Base-by-base conservation (phyloP, 2,113 vertebrate genomes). In the Eupsittula cactorum region DNA sequence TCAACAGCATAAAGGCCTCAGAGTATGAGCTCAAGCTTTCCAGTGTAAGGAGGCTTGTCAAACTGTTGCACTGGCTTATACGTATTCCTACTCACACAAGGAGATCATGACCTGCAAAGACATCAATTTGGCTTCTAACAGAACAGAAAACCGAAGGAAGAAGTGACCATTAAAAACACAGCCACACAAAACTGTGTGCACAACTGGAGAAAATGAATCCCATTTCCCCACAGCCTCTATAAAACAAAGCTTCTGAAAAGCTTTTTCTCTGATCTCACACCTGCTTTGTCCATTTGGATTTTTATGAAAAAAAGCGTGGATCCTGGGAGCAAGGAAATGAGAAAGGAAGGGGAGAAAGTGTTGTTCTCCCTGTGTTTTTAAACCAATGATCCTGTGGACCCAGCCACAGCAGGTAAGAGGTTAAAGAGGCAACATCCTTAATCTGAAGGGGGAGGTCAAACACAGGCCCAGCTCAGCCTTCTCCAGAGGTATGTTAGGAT, bases 391-490 rank as follows among this genome's bases (percentile, higher is more conserved):
- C 39, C 52, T 47, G 21, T 77, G 9, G 6, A 77, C 24, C 20
- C 31, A 10, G 2, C 8, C 65, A 53, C 0, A 10, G 86, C 69
- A 95, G 76, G 80, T 84, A 97, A 94, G 39, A 90, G 60, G 69
- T 92, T 96, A 97, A 93, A 90, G 53, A 47, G 92, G 47, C 19
- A 65, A 63, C 0, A 6, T 65, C n/a, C 82, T 60, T 90, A 77
- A 80, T 92, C 69, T 68, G 76, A 88, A 95, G 25, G 33, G 44
- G 65, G 81, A 92, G 86, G 80, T 73, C 52, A 95, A 97, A 93
- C 52, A 86, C 44, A 79, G 91, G 31, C 49, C 44, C 74, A 75
- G 76, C 69, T 96, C 87, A 93, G 84, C 60, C 76, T 90, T 88
- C 83, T 86, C 63, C 37, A 93, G 73, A 90, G 62, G 82, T 82